phyloP scores from a whole-genome alignment of 2,888 invertebrate genomes.

The Agrochola lychnidis region DNA sequence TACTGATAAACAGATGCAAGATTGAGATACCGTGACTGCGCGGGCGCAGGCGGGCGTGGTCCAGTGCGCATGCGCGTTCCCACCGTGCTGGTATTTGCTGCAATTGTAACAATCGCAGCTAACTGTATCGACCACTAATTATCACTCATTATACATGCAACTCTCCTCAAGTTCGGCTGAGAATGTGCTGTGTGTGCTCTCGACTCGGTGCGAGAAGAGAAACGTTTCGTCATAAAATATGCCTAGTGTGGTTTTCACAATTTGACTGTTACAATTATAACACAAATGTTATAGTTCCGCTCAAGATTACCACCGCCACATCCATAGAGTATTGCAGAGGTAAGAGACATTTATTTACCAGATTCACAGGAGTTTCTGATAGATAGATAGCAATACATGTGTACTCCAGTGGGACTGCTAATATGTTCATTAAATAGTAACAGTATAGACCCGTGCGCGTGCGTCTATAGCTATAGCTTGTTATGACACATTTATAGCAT shows the following conservation, averaged over 20 bases:
- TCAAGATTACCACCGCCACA: not conserved
- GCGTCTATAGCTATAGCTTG: not conserved
- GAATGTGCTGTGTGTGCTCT: slow-evolving; percentile 25
- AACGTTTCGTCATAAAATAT: slow-evolving; percentile 11
- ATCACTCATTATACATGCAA: slow-evolving; percentile 58
- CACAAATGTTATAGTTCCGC: not conserved
- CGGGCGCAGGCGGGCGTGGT: slow-evolving; percentile 2
- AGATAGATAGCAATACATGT: not conserved
- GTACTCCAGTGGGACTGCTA: not conserved
- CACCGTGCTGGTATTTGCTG: slow-evolving; percentile 54
- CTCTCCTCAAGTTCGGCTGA: not conserved
- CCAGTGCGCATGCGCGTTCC: slow-evolving; percentile 32
- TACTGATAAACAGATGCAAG: slow-evolving; percentile 62
- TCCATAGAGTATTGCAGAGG: not conserved
- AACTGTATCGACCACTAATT: slow-evolving; percentile 57
- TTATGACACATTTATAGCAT: slow-evolving; percentile 9
- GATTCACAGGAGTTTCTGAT: not conserved
- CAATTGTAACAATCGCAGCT: slow-evolving; percentile 43
- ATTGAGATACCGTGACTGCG: slow-evolving; percentile 43
- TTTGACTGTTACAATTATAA: not conserved
- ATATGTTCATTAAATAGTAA: not conserved
- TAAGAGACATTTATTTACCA: not conserved
- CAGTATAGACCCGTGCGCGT: not conserved
- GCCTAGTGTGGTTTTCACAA: not conserved
- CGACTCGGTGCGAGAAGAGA: slow-evolving; percentile 38